A percentile compares a stretch with the other conserved stretches of the same genome.
Evolutionary conservation across 2,113 vertebrate species (phyloP).

Genomic region (Ciconia boyciana): DNA sequence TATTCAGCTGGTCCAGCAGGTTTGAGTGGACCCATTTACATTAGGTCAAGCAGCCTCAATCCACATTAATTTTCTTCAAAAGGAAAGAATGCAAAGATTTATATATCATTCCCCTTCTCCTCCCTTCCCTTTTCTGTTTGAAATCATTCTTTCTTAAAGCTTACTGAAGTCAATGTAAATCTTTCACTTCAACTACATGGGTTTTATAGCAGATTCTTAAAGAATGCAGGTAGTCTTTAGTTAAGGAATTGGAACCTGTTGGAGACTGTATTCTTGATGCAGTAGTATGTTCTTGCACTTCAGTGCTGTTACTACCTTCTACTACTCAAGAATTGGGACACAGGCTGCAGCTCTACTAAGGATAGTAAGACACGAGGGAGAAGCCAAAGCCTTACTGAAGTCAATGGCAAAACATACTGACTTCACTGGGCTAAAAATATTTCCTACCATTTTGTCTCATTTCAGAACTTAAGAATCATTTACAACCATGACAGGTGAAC

Average conservation of each 20-base stretch:
- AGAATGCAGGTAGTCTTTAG: neutral
- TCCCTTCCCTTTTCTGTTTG: neutral
- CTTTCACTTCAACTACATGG: neutral
- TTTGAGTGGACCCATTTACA: neutral
- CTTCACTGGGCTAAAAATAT: neutral
- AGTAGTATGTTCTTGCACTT: neutral
- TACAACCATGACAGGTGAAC: neutral
- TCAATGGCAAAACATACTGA: neutral
- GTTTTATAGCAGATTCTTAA: neutral
- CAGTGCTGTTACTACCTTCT: neutral
- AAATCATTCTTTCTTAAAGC: neutral
- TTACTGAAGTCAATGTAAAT: neutral
- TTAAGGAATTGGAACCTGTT: neutral
- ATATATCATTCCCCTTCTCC: neutral
- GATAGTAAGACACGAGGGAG: neutral
- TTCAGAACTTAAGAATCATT: neutral
- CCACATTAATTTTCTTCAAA: neutral
- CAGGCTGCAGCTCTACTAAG: neutral
- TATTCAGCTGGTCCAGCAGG: neutral
- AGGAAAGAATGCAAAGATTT: neutral
- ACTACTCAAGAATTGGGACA: neutral
- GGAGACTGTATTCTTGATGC: neutral
- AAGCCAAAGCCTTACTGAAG: neutral
- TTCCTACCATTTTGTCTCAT: neutral
- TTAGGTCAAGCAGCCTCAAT: neutral